A percentile compares a stretch with the other conserved stretches of the same genome.
Conservation (phyloP, 2,888 invertebrate genomes). For the Scaptomyza parva region DNA sequence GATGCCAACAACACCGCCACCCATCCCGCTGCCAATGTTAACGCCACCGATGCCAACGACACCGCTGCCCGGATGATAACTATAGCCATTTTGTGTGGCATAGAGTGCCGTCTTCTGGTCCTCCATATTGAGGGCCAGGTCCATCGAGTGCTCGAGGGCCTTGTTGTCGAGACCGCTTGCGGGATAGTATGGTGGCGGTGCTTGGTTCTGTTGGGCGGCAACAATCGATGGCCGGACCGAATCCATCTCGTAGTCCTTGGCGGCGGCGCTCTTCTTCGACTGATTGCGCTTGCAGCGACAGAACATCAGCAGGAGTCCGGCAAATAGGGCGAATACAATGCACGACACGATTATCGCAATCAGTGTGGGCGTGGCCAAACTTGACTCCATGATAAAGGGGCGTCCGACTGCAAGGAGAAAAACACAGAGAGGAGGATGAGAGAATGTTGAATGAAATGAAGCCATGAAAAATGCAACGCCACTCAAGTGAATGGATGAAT, state of each 20-base stretch:
- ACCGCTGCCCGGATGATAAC: constrained; percentile 91
- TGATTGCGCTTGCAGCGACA: constrained; percentile 93
- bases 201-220: constrained; percentile 92
- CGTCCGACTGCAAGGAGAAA: constrained; percentile 89
- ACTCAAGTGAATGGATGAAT: constrained; percentile 60
- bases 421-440: constrained; percentile 10
- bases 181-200: constrained; percentile 96
- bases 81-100: constrained; percentile 93
- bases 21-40: constrained; percentile 64
- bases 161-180: constrained; percentile 95
- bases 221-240: constrained; percentile 93
- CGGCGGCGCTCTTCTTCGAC: constrained; percentile 91
- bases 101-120: constrained; percentile 94
- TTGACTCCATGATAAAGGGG: constrained; percentile 92
- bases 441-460: constrained; percentile 63
- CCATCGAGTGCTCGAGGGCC: constrained; percentile 95
- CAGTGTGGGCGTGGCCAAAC: constrained; percentile 91
- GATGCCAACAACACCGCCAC: constrained; percentile 48
- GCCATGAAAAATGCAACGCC: constrained; percentile 75
- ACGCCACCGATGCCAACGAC: constrained; percentile 74
- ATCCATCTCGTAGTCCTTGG: constrained; percentile 96
- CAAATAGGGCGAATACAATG: constrained; percentile 91
- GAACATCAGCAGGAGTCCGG: constrained; percentile 91
- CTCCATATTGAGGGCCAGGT: constrained; percentile 92
- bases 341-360: constrained; percentile 92